Base-by-base conservation (phyloP, 2,888 invertebrate species). In the Macropis europaea region DNA sequence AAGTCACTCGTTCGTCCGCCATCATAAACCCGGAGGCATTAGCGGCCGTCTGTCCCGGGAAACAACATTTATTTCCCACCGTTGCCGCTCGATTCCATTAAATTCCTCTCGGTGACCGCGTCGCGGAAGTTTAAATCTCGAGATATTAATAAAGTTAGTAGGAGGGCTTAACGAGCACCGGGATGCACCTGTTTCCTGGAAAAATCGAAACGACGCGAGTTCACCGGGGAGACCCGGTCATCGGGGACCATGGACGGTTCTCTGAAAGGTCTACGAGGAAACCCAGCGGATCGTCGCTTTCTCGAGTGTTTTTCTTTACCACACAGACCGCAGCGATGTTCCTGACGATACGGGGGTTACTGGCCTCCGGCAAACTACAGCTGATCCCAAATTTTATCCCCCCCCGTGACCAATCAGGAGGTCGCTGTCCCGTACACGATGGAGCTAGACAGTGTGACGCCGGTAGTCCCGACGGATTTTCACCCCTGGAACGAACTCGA, bases 381-480 rank as follows among this genome's bases (percentile, higher is more conserved):
- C 80, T 81, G 80, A 81, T 81, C 76, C 76, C 66, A 76, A 80
- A 80, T 80, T 80, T 80, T 76, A 77, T 79, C 77, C 77, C 57
- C 57, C 69, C 62, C 53, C 62, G 69, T 67, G 76, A 76, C 69
- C 78, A 73, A 76, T 81, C 70, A 70, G 71, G 76, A 81, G 76
- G 74, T 81, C 81, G 79, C 63, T 57, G 79, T 76, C 68, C 81
- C 69, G 60, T 52, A 56, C 57, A 62, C 60, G 76, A 72, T 66
- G 50, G 56, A 74, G 71, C 74, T 81, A 81, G 81, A 81, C 81
- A 59, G 81, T 78, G 79, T 79, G 81, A 79, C 81, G 81, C 81
- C 81, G 38, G 63, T 40, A 71, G 76, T 76, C 78, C 71, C 80
- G 78, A 66, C 66, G 80, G 82, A 83, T 84, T 84, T 84, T 82